A percentile compares a stretch with the other conserved stretches of the same genome.
Conservation (phyloP, 1,140 invertebrate genomes). For the Zaprionus nigranus region DNA sequence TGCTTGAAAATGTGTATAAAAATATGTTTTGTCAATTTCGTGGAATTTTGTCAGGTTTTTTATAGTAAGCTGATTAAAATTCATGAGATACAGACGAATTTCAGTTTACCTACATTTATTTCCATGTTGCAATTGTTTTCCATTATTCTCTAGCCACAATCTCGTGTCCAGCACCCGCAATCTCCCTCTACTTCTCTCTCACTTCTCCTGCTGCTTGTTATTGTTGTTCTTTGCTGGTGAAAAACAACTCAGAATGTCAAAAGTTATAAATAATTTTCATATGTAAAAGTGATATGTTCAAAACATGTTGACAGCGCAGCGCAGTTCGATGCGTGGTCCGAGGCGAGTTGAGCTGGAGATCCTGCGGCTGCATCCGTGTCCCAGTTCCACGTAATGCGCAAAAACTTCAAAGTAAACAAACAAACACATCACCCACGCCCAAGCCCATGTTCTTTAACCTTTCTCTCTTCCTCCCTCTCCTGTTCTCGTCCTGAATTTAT, state of each 20-base stretch:
- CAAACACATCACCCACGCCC: slow-evolving; percentile 68
- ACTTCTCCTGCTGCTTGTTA: slow-evolving; percentile 5
- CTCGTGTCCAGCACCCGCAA: neutral
- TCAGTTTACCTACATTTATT: neutral
- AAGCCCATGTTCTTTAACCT: neutral
- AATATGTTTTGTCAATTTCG: neutral
- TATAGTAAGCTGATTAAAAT: neutral
- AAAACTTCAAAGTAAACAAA: slow-evolving; percentile 81
- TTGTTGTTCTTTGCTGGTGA: slow-evolving; percentile 31
- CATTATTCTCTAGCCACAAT: slow-evolving; percentile 13
- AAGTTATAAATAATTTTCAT: slow-evolving; percentile 82
- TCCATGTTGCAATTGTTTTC: neutral
- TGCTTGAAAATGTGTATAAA: neutral
- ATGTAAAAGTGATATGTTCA: slow-evolving; percentile 82
- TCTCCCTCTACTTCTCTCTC: neutral
- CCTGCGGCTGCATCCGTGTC: slow-evolving; percentile 56
- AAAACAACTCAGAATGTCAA: slow-evolving; percentile 72
- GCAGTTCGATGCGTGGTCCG: slow-evolving; percentile 29
- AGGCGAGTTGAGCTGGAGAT: slow-evolving; percentile 25
- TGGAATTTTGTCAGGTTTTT: neutral
- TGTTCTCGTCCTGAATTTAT: slow-evolving; percentile 57
- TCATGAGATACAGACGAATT: neutral
- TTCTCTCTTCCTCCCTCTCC: neutral
- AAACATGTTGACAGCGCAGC: slow-evolving; percentile 79
- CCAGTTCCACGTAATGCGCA: slow-evolving; percentile 68